Evolutionary conservation across 2,113 vertebrate species (phyloP), one percentile per base, ranked within the genome.

Genomic region (Malaclemys terrapin): DNA sequence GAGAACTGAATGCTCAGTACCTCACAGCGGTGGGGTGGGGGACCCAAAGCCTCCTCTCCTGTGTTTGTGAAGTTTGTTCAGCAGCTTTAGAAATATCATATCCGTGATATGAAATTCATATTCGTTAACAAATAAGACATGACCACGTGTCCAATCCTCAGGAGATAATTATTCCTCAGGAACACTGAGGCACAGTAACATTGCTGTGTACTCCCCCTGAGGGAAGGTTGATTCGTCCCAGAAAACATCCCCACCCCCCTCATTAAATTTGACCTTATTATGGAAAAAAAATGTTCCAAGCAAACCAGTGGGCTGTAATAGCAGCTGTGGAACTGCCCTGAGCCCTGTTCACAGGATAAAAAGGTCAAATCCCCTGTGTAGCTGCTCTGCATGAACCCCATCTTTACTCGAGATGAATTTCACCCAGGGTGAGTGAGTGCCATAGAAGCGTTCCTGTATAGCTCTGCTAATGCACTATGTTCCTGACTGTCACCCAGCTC

Each of bases 401-500:
- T 78, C 75, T 14, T 27, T 45, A 27, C 42, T 78, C 3, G 13
- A 11, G 42, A 47, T 69, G 17, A 69, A 38, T 69, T 76, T 45
- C 75, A 47, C 24, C 12, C 42, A 47, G 75, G 42, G 22, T 45
- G 42, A 76, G 42, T 47, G 42, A 25, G 25, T 27, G 12, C 24
- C 38, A 24, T 42, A 38, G 75, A 14, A 10, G 13, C 25, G 6
- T 78, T 78, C 42, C 91, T 94, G 85, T 94, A 54, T 92, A 95
- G 93, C 45, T 84, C 96, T 89, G 42, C 11, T 45, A 89, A 52
- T 42, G 69, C 35, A 92, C 95, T 95, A 93, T 89, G 87, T 27
- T 94, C 92, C 96, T 92, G 94, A 69, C 91, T 81, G 52, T 89
- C 56, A 83, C 87, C 84, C 93, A 65, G 88, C 94, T 95, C 76